Evolutionary conservation across 2,888 invertebrate species (phyloP).

Genomic region (Rugalucina vietnamica): DNA sequence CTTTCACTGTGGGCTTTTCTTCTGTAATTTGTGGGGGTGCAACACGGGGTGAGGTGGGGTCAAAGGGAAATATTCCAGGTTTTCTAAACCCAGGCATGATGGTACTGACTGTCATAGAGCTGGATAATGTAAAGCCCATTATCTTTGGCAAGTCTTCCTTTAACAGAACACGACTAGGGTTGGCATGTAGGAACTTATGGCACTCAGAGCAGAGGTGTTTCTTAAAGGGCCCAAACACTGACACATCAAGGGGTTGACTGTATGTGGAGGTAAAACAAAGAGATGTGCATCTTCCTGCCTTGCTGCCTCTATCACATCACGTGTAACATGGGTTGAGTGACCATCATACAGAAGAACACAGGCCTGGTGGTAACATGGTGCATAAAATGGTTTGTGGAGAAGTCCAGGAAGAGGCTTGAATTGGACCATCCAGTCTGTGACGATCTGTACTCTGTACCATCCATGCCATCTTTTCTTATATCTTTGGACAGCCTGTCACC

Average conservation of each 20-base stretch:
- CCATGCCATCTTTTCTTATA: not conserved
- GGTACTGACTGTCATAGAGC: slow-evolving; percentile 18
- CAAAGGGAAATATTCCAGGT: slow-evolving; percentile 27
- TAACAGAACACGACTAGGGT: slow-evolving; percentile 14
- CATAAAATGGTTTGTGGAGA: slow-evolving; percentile 43
- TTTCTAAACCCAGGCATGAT: slow-evolving; percentile 31
- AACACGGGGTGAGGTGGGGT: slow-evolving; percentile 5
- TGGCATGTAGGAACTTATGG: slow-evolving; percentile 27
- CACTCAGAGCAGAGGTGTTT: slow-evolving; percentile 22
- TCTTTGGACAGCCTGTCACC: slow-evolving; percentile 35
- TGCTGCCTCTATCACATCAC: slow-evolving; percentile 33
- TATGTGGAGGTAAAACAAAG: slow-evolving; percentile 42
- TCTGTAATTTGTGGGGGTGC: slow-evolving; percentile 6
- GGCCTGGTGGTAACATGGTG: slow-evolving; percentile 29
- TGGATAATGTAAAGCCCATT: not conserved
- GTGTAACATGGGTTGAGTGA: slow-evolving; percentile 42
- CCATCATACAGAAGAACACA: slow-evolving; percentile 47
- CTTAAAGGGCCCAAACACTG: slow-evolving; percentile 43
- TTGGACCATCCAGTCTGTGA: slow-evolving; percentile 24
- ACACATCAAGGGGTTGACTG: slow-evolving; percentile 35
- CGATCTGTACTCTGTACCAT: not conserved
- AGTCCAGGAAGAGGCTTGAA: slow-evolving; percentile 36
- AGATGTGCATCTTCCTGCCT: slow-evolving; percentile 26
- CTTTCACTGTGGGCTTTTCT: not conserved
- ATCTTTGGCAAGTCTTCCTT: slow-evolving; percentile 32